phyloP scores from a whole-genome alignment of 2,888 invertebrate species.

The Pristionchus arcanus region DNA sequence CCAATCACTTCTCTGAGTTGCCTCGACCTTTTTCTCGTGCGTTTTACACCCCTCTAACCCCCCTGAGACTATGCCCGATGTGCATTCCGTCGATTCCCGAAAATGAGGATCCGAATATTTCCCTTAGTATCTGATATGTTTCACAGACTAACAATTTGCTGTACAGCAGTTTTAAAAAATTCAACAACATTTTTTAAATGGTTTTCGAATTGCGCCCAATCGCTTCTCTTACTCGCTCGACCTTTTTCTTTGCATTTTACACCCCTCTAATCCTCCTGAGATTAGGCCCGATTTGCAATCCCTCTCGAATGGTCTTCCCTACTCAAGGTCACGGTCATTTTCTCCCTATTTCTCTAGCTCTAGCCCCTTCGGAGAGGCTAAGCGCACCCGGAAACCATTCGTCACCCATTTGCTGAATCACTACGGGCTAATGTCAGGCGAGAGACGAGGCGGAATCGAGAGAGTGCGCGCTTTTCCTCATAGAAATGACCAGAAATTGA shows the following conservation, averaged over 20 bases:
- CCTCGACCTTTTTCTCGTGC: not conserved
- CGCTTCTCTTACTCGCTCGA: not conserved
- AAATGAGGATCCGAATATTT: too few species aligned
- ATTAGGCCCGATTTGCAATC: not conserved
- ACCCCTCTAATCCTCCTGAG: not conserved
- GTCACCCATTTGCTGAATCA: not conserved
- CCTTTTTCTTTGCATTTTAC: not conserved
- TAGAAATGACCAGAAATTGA: too few species aligned
- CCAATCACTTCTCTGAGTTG: not conserved
- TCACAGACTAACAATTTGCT: too few species aligned
- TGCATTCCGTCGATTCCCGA: not conserved
- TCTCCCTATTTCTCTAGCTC: not conserved
- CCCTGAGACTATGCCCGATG: not conserved
- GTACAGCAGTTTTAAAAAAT: too few species aligned
- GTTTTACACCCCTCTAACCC: not conserved
- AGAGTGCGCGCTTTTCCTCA: not conserved
- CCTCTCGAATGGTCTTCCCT: not conserved
- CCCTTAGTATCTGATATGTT: too few species aligned
- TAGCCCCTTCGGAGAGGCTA: not conserved
- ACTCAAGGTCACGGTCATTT: constrained; percentile 41
- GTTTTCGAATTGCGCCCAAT: not conserved
- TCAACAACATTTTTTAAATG: not conserved
- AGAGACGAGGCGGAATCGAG: not conserved
- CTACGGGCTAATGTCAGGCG: not conserved
- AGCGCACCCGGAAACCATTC: not conserved